Conservation (phyloP, 2,113 vertebrate species). For the Lamprologus speciosus region DNA sequence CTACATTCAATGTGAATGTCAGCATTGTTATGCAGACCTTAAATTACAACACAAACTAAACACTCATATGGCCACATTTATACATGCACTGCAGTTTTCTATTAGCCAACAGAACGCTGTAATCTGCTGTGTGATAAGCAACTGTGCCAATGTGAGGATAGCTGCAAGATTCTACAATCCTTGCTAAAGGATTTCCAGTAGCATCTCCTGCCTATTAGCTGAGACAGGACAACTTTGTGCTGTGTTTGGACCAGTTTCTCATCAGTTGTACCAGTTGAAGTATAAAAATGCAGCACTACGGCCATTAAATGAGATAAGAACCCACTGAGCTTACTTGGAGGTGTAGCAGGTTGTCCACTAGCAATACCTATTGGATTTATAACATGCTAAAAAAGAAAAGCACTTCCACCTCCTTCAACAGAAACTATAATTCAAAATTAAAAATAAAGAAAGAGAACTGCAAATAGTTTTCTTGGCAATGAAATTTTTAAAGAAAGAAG, state of each 20-base stretch:
- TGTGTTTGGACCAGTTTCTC: neutral
- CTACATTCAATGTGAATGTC: neutral
- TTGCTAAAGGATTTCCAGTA: neutral
- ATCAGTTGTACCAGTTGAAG: neutral
- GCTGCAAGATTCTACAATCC: neutral
- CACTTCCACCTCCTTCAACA: neutral
- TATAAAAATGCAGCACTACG: neutral
- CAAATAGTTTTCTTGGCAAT: neutral
- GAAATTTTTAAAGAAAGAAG: neutral
- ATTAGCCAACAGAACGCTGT: neutral
- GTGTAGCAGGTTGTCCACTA: neutral
- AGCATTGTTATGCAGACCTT: neutral
- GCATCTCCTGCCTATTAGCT: neutral
- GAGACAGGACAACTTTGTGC: neutral
- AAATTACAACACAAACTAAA: neutral
- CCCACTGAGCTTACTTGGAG: neutral
- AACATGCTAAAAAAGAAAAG: neutral
- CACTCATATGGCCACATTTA: neutral
- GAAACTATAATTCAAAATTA: neutral
- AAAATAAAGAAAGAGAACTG: neutral
- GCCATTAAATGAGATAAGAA: neutral
- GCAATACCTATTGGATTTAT: neutral
- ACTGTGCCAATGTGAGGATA: neutral
- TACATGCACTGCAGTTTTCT: neutral
- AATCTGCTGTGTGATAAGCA: neutral